Conservation (phyloP, 2,888 invertebrate genomes). For the Drosophila kambysellisi region DNA sequence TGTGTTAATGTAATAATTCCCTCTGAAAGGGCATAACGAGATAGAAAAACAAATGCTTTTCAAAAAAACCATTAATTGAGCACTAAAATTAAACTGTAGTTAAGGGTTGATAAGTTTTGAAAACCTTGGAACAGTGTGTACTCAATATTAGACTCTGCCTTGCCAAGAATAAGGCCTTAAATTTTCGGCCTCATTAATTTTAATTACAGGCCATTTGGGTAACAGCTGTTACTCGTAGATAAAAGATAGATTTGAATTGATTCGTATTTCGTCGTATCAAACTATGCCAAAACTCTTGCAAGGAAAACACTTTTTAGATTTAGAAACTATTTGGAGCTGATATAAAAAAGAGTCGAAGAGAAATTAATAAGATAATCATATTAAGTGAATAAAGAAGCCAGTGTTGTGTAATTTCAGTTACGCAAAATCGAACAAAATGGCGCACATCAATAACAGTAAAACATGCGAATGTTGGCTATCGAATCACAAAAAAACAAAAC, state of each 20-base stretch:
- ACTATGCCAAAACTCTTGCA: neutral
- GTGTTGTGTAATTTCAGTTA: conserved; percentile 9
- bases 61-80: neutral
- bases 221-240: neutral
- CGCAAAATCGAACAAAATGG: conserved; percentile 64
- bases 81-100: neutral
- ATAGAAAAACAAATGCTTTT: neutral
- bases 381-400: neutral
- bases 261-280: neutral
- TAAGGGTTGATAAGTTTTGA: neutral
- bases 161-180: neutral
- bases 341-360: neutral
- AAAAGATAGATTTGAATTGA: neutral
- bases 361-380: neutral
- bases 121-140: too few species aligned
- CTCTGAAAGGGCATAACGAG: neutral
- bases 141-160: neutral
- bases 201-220: neutral
- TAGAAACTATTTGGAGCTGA: neutral
- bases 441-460: conserved; percentile 60
- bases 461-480: conserved; percentile 30
- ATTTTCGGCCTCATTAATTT: neutral
- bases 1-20: neutral
- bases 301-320: neutral
- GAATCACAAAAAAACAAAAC: conserved; percentile 29